These are phyloP conservation scores for Ondatra zibethicus DNA, from an alignment of 2,113 vertebrate genomes.

Conservation along the genomic window DNA sequence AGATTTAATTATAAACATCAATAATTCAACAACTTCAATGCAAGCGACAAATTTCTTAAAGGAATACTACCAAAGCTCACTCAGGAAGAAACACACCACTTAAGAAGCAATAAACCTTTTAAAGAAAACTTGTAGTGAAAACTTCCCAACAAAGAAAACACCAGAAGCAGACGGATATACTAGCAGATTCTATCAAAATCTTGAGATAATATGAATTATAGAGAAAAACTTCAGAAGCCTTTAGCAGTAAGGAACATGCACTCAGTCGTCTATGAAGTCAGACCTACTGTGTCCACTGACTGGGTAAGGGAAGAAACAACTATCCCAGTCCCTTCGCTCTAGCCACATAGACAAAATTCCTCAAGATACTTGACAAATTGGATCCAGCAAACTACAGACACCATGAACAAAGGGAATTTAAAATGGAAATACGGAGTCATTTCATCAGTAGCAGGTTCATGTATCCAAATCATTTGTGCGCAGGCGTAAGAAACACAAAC, in stretches of 20 bases:
- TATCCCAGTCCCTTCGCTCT: not conserved
- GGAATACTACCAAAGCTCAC: not conserved
- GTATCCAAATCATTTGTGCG: not conserved
- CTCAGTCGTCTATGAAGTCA: not conserved
- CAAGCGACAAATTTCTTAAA: not conserved
- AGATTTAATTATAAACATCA: not conserved
- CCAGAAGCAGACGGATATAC: not conserved
- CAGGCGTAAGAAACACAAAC: not conserved
- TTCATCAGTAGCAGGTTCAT: not conserved
- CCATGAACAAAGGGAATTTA: not conserved
- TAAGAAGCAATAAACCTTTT: not conserved
- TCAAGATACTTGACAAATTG: conserved; percentile 7
- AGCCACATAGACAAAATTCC: not conserved
- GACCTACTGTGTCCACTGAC: not conserved
- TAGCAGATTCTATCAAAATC: not conserved
- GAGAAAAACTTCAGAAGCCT: conserved; percentile 19
- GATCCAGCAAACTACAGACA: not conserved
- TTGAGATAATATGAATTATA: not conserved
- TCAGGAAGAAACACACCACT: not conserved
- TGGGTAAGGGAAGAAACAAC: not conserved
- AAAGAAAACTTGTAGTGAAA: conserved; percentile 35
- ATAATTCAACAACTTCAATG: not conserved
- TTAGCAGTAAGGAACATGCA: not conserved
- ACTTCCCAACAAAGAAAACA: conserved; percentile 51
- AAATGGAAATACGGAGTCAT: not conserved